A percentile compares a stretch with the other conserved stretches of the same genome.
phyloP scores from a whole-genome alignment of 2,113 vertebrate species.

The Pomatorhinus ruficollis region DNA sequence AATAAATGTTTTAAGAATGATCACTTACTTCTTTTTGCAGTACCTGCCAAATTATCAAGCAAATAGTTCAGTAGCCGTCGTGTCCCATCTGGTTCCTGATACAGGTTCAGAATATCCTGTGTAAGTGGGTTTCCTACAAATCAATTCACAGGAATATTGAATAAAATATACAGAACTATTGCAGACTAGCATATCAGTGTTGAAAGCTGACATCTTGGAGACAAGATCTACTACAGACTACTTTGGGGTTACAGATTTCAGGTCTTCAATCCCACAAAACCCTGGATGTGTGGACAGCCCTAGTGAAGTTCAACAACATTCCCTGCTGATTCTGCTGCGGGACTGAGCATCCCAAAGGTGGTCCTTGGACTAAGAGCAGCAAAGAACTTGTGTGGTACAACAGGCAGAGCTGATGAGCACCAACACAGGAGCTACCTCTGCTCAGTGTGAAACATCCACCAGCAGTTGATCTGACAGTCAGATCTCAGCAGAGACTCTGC shows the following conservation, averaged over 20 bases:
- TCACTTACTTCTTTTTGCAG: conserved; percentile 95
- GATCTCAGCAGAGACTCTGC: not conserved
- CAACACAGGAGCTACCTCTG: not conserved
- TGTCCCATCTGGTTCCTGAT: conserved; percentile 97
- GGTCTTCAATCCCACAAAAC: not conserved
- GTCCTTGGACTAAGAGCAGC: accelerated
- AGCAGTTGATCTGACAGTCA: not conserved
- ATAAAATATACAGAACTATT: not conserved
- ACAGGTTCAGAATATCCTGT: conserved; percentile 97
- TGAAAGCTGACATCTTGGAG: not conserved
- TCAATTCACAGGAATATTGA: conserved; percentile 21
- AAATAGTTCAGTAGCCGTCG: conserved; percentile 97
- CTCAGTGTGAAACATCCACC: not conserved
- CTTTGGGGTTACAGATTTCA: not conserved
- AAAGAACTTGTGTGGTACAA: not conserved
- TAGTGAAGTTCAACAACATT: not conserved
- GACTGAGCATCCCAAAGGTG: not conserved
- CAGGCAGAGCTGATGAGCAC: not conserved
- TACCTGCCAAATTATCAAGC: conserved; percentile 98
- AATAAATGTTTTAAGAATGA: conserved; percentile 41
- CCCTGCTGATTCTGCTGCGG: not conserved
- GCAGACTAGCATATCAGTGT: not conserved
- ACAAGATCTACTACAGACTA: not conserved
- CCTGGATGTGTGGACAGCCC: not conserved
- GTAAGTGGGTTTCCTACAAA: conserved; percentile 96